Base-by-base conservation (phyloP, 2,888 invertebrate genomes). In the Epirrhoe tristata region DNA sequence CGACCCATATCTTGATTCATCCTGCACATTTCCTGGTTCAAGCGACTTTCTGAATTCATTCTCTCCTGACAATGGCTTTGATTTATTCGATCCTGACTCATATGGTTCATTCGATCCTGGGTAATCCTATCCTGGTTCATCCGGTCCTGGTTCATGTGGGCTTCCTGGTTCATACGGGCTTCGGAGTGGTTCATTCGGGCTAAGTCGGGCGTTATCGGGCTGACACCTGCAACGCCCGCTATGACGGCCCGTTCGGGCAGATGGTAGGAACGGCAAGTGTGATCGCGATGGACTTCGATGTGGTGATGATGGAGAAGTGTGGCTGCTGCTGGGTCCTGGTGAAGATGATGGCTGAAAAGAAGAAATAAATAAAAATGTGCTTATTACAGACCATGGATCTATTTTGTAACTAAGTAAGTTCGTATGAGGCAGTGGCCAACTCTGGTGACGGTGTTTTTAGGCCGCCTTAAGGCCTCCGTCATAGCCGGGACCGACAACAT, bases 281-380 rank as follows among this genome's bases (percentile, higher is more conserved):
- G 80, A 72, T 1, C 85, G 0, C 87, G 76, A 69, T 89, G 91
- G 14, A 84, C 84, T 57, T 91, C 91, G 6, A 92, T 88, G 77
- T 92, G 91, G 74, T 89, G 89, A 67, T 90, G 92, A 32, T 90
- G 91, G 7, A 91, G 91, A 0, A 93, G 77, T 0, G 94, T 93
- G 0, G 92, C 87, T 0, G 94, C 83, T 0, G 93, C 89, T 5
- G 94, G 93, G 69, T 93, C 93, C 69, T 87, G 90, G 54, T 89
- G 91, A 0, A 90, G 83, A 14, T 91, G 93, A 62, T 93, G 93
- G 36, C 93, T 93, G 81, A 2, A 80, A 63, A 17, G 48, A 7
- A 10, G 10, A 48, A 48, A 14, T 48, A 16, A n/a, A n/a, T n/a
- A n/a, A n/a, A n/a, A n/a, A n/a, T n/a, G n/a, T n/a, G n/a, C n/a